These are phyloP conservation scores for Podiceps cristatus DNA, from an alignment of 2,113 vertebrate species.

Conservation along the genomic window DNA sequence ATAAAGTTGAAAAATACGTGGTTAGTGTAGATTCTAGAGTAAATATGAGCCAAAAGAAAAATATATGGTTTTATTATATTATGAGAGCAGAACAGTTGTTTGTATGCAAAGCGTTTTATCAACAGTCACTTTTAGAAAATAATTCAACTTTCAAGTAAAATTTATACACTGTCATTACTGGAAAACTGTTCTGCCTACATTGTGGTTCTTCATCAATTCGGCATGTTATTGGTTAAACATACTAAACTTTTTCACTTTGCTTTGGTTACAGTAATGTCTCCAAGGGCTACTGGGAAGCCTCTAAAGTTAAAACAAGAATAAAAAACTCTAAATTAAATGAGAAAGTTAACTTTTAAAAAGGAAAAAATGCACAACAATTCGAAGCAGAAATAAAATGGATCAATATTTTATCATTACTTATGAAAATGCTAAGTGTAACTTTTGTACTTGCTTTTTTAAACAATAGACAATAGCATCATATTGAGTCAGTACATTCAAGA, in stretches of 20 bases:
- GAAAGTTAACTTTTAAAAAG: background rate
- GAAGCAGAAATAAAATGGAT: background rate
- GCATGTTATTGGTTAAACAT: background rate
- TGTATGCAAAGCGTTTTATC: background rate
- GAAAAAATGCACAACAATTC: background rate
- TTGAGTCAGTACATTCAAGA: conserved; percentile 31
- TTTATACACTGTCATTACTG: background rate
- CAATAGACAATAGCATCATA: background rate
- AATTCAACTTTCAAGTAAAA: background rate
- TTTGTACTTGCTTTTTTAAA: background rate
- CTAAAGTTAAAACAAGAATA: background rate
- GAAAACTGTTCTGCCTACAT: background rate
- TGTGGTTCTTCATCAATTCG: background rate
- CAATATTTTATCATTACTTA: background rate
- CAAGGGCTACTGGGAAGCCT: background rate
- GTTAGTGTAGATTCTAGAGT: background rate
- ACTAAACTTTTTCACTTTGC: background rate
- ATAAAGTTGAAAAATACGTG: background rate
- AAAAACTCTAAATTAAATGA: background rate
- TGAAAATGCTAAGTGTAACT: background rate
- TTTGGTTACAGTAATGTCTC: background rate
- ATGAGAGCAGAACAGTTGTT: background rate
- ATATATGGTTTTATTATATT: background rate
- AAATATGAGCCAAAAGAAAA: background rate
- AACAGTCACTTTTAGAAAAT: background rate